phyloP scores from a whole-genome alignment of 2,888 invertebrate species.

The Synergus umbraculus region DNA sequence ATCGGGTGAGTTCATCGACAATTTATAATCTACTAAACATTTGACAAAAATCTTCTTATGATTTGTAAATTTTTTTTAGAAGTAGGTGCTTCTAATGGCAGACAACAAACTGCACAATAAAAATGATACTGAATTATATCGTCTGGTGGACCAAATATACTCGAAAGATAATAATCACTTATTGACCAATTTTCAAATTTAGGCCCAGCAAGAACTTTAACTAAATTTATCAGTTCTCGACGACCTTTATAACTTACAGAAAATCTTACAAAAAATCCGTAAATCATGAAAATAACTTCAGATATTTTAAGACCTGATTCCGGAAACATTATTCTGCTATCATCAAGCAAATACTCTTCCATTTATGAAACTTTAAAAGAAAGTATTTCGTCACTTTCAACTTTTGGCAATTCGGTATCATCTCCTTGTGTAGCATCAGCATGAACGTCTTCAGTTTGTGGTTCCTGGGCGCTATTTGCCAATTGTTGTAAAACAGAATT shows the following conservation, averaged over 20 bases:
- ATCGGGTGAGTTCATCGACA: no score
- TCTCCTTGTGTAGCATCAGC: background rate
- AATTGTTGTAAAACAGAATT: background rate
- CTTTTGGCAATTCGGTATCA: background rate
- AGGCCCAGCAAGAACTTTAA: slow-evolving; percentile 26
- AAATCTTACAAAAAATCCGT: slow-evolving; percentile 20
- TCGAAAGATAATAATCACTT: slow-evolving; percentile 4
- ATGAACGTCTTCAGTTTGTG: background rate
- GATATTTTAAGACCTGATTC: slow-evolving; percentile 30
- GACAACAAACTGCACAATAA: slow-evolving; percentile 23
- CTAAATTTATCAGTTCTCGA: slow-evolving; percentile 7
- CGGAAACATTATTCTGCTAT: slow-evolving; percentile 34
- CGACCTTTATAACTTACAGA: background rate
- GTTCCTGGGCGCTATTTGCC: background rate
- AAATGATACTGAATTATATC: slow-evolving; percentile 21
- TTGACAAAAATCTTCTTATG: no score
- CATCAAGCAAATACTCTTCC: slow-evolving; percentile 10
- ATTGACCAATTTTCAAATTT: slow-evolving; percentile 37
- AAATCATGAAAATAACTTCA: slow-evolving; percentile 40
- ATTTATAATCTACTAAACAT: no score
- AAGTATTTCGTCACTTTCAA: background rate
- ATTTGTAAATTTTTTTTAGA: no score
- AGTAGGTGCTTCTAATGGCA: background rate
- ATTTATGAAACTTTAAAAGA: background rate
- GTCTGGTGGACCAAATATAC: slow-evolving; percentile 18